Conservation (phyloP, 2,113 vertebrate species). For the Tragelaphus imberbis region DNA sequence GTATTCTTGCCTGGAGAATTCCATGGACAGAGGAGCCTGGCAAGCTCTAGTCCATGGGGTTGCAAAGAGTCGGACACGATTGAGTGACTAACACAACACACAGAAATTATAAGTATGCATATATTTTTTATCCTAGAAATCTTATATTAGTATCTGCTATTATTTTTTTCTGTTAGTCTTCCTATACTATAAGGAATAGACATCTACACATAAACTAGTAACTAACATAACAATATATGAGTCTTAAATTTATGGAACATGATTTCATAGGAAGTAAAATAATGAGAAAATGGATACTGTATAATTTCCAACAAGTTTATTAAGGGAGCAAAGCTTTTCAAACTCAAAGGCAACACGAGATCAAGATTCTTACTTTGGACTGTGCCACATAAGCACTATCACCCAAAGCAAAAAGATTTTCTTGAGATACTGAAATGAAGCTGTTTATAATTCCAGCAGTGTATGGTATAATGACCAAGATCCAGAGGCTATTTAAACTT, state of each 20-base stretch:
- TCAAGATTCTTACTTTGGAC: neutral
- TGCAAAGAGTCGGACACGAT: neutral
- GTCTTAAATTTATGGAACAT: neutral
- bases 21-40: neutral
- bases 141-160: neutral
- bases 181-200: neutral
- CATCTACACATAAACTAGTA: neutral
- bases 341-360: neutral
- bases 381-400: neutral
- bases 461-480: neutral
- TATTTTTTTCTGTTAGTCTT: neutral
- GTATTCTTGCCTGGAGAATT: neutral
- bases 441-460: neutral
- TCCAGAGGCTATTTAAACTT: slow-evolving; percentile 41
- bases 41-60: neutral
- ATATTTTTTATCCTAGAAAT: neutral
- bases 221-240: neutral
- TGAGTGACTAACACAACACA: neutral
- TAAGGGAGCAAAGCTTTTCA: neutral
- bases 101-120: neutral
- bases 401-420: neutral
- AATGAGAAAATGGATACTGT: neutral
- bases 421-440: neutral
- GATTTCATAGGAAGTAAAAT: neutral
- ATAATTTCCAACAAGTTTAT: neutral